Evolutionary conservation across 2,797 vertebrate genomes (phyloP), one percentile per base, ranked within the genome.

Genomic region (Labeo calbasu): DNA sequence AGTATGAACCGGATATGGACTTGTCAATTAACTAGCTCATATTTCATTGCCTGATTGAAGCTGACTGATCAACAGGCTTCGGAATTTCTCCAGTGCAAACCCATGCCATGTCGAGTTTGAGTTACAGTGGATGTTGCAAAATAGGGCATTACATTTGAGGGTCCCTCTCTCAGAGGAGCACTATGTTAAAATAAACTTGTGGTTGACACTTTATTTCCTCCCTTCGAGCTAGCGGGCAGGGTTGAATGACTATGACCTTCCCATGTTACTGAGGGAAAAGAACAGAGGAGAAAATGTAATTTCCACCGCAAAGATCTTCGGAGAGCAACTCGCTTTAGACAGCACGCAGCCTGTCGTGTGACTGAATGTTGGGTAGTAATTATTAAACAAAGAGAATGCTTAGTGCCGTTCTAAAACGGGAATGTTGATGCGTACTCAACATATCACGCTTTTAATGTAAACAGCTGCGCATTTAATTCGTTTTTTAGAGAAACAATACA

Each of bases 181-280:
- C 77, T 78, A 73, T 79, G 63, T 88, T 86, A 86, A 89, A 88
- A 88, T 89, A 86, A 86, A 84, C 55, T 79, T 85, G 77, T 43
- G 80, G 71, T 85, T 72, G 71, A 82, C 80, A 85, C 72, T 79
- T 78, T 48, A 73, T 85, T 89, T 85, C 75, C 73, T 88, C 70
- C 81, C 86, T 84, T 69, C 73, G 40, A 86, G 83, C 84, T 75
- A 77, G 77, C 12, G 77, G 71, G 81, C 65, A 86, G 75, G 46
- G 78, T 68, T 68, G 83, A 85, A 68, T 76, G 78, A 63, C 70
- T 82, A 82, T 80, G 70, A 79, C 81, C 79, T 88, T 84, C 68
- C 77, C 72, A 25, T 84, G 84, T 72, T 84, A 79, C 59, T 32
- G 9, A 55, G 57, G 55, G 73, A 85, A 86, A 81, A 85, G 61